Conservation (phyloP, 2,888 invertebrate species). For the Melanophora roralis region DNA sequence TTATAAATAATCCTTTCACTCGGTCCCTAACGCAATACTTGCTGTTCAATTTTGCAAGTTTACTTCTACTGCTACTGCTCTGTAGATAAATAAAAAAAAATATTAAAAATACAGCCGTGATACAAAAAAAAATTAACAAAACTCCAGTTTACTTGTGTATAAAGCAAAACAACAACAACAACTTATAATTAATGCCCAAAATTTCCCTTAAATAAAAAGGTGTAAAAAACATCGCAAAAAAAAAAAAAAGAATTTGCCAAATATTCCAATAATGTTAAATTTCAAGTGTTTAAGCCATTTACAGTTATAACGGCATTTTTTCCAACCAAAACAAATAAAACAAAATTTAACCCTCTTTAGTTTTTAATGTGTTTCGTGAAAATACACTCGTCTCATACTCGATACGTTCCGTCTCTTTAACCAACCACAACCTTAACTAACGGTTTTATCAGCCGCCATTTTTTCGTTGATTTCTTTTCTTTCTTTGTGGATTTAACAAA, state of each 20-base stretch:
- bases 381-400: background rate
- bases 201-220: background rate
- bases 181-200: background rate
- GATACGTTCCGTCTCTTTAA: background rate
- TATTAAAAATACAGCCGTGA: constrained; percentile 4
- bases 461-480: background rate
- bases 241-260: constrained; percentile 2
- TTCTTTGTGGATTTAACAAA: background rate
- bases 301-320: constrained; percentile 20
- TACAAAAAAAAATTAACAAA: background rate
- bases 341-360: constrained; percentile 19
- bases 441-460: background rate
- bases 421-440: constrained; percentile 6
- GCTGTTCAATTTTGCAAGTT: constrained; percentile 34
- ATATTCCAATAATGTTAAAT: background rate
- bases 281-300: constrained; percentile 3
- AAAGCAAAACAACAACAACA: constrained; percentile 30
- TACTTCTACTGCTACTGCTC: background rate
- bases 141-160: constrained; percentile 18
- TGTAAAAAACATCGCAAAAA: background rate
- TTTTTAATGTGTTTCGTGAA: background rate
- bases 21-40: constrained; percentile 15
- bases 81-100: constrained; percentile 27
- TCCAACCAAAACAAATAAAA: background rate
- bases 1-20: constrained; percentile 23